Conservation (phyloP, 1,140 invertebrate species). For the Zaprionus tsacasi region DNA sequence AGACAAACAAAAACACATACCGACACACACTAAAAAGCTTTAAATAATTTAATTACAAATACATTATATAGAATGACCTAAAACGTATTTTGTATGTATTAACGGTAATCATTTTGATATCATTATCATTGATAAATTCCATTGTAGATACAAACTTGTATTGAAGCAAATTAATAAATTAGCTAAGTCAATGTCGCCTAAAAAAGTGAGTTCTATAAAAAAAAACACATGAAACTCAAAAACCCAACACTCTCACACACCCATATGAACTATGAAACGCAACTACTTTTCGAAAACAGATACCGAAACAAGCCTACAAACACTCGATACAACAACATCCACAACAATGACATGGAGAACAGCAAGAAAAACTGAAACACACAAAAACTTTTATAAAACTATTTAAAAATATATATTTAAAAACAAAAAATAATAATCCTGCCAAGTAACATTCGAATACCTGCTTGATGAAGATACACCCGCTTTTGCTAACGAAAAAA, state of each 20-base stretch:
- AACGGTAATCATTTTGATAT: constrained; percentile 72
- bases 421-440: constrained; percentile 80
- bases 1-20: constrained; percentile 47
- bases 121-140: constrained; percentile 68
- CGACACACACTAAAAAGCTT: constrained; percentile 65
- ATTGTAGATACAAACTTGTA: constrained; percentile 76
- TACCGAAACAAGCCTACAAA: constrained; percentile 45
- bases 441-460: constrained; percentile 84
- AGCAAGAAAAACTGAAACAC: constrained; percentile 44
- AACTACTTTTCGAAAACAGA: constrained; percentile 55
- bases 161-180: constrained; percentile 58
- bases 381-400: constrained; percentile 81
- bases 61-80: constrained; percentile 35
- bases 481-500: constrained; percentile 78
- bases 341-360: constrained; percentile 34
- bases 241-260: constrained; percentile 20
- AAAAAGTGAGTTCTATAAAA: constrained; percentile 71
- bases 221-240: constrained; percentile 26
- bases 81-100: constrained; percentile 26
- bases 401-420: constrained; percentile 76
- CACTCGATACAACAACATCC: constrained; percentile 32
- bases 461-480: constrained; percentile 83
- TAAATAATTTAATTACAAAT: constrained; percentile 83
- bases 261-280: constrained; percentile 49
- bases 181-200: constrained; percentile 81